phyloP scores from a whole-genome alignment of 2,888 invertebrate species.

The Drosophila lutescens region DNA sequence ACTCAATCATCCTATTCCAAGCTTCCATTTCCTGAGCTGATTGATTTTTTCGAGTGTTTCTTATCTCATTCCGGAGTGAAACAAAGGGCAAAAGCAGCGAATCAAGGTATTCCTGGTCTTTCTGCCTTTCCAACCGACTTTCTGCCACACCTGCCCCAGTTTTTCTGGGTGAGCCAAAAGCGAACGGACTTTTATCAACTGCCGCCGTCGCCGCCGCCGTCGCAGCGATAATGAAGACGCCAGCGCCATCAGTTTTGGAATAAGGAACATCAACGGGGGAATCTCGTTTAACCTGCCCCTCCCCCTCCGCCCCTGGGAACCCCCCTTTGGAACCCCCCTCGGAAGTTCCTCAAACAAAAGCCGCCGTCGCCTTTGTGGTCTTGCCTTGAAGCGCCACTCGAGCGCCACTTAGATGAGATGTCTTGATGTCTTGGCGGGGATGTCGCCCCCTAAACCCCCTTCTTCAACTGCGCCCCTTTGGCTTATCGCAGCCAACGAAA shows the following conservation, averaged over 20 bases:
- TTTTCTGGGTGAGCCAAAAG: constrained; percentile 53
- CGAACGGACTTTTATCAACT: constrained; percentile 62
- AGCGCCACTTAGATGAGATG: constrained; percentile 77
- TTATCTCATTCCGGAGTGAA: constrained; percentile 31
- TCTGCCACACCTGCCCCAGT: constrained; percentile 53
- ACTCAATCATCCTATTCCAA: too few relatives aligned
- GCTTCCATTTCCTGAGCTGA: too few relatives aligned
- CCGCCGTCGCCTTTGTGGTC: constrained; percentile 37
- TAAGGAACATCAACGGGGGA: constrained; percentile 37
- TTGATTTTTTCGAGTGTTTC: constrained; percentile 13
- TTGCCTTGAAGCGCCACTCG: constrained; percentile 57
- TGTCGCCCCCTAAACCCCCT: constrained; percentile 12
- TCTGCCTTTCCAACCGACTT: constrained; percentile 19
- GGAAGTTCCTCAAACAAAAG: constrained; percentile 66
- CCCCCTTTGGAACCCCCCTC: too few relatives aligned
- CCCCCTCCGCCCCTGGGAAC: neutral
- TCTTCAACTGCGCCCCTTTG: neutral
- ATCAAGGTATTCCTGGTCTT: constrained; percentile 33
- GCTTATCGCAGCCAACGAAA: constrained; percentile 56
- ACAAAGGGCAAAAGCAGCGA: constrained; percentile 38
- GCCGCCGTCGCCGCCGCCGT: constrained; percentile 50
- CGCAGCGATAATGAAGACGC: constrained; percentile 81
- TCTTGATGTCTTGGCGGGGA: constrained; percentile 65
- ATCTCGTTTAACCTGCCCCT: constrained; percentile 17
- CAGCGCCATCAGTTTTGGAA: constrained; percentile 80